Conservation (phyloP, 2,888 invertebrate genomes). For the Tetanocera ferruginea region DNA sequence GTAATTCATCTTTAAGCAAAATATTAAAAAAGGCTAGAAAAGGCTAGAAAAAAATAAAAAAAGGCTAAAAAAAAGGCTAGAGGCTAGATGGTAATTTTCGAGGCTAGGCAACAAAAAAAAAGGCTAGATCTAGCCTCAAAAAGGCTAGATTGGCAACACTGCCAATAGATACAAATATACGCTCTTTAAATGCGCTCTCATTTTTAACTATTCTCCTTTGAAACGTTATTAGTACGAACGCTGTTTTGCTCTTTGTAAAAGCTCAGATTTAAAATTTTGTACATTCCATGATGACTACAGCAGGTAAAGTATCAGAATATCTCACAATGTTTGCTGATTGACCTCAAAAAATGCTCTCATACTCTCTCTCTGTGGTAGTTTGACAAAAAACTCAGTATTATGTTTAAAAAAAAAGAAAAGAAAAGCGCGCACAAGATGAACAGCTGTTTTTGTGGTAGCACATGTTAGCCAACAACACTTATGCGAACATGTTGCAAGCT, state of each 20-base stretch:
- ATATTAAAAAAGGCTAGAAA: no score
- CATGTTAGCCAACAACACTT: background rate
- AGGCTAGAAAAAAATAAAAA: no score
- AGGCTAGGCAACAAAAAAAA: no score
- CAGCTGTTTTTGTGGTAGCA: constrained; percentile 39
- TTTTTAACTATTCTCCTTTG: background rate
- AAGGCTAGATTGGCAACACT: no score
- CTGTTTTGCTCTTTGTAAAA: constrained; percentile 18
- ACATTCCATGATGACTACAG: background rate
- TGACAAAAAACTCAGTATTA: no score
- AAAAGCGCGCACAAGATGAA: constrained; percentile 12
- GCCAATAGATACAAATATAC: constrained; percentile 30
- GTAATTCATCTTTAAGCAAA: no score
- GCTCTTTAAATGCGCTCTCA: constrained; percentile 36
- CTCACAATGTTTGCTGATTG: background rate
- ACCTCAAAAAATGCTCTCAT: background rate
- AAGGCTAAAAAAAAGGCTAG: no score
- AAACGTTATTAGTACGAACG: no score
- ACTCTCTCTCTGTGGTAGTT: background rate
- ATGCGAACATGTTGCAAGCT: constrained; percentile 49
- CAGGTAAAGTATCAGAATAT: background rate
- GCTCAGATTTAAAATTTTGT: constrained; percentile 35
- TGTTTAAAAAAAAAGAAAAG: background rate
- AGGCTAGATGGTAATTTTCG: no score
- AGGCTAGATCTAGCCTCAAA: no score